These are phyloP conservation scores for Xenotilapia flavipinnis DNA, from an alignment of 2,113 vertebrate species.

Conservation along the genomic window DNA sequence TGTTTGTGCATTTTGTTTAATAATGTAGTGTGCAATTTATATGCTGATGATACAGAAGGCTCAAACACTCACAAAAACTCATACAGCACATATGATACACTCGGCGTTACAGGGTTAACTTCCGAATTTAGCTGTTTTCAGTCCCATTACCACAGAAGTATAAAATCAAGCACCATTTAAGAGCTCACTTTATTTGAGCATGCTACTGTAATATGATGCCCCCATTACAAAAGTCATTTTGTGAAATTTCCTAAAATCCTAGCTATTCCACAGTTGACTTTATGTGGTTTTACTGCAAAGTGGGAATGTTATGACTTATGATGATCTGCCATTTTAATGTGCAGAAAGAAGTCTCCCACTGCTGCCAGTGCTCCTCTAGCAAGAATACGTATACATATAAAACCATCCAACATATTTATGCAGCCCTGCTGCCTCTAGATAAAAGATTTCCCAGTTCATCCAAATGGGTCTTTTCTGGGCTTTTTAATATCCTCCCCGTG, in stretches of 20 bases:
- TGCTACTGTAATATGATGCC: accelerated
- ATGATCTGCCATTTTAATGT: background rate
- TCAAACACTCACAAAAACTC: background rate
- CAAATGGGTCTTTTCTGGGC: background rate
- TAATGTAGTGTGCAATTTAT: background rate
- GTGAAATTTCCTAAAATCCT: accelerated
- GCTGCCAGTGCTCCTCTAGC: background rate
- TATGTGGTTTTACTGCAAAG: background rate
- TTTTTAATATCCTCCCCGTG: background rate
- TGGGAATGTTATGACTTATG: background rate
- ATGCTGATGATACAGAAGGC: background rate
- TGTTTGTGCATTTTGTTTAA: background rate
- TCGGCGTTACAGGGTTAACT: accelerated
- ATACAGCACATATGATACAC: background rate
- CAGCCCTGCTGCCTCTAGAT: background rate
- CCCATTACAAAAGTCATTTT: background rate
- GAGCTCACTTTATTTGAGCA: background rate
- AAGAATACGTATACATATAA: background rate
- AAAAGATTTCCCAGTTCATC: background rate
- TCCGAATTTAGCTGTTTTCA: accelerated
- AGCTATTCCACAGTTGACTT: background rate
- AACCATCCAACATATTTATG: background rate
- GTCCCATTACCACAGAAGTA: background rate
- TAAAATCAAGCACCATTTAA: background rate
- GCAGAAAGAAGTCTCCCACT: accelerated